phyloP scores from a whole-genome alignment of 2,797 vertebrate species.

The Sebastes trivittatus region DNA sequence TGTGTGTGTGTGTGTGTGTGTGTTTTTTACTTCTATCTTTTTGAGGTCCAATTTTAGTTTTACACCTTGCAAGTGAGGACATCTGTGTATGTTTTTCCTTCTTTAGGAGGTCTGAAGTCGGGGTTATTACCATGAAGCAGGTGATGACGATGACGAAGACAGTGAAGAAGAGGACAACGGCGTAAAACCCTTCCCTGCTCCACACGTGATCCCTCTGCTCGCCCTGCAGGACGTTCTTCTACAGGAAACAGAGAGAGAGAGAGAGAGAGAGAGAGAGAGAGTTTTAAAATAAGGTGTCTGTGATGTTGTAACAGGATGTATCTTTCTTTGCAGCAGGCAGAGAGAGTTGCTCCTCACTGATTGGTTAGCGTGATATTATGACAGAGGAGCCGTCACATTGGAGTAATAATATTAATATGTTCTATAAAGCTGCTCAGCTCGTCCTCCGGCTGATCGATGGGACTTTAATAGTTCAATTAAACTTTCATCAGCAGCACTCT shows the following conservation, averaged over 20 bases:
- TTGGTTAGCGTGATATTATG: background rate
- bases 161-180: conserved; percentile 90
- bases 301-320: background rate
- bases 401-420: conserved; percentile 23
- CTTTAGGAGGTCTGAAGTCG: no score
- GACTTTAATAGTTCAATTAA: conserved; percentile 51
- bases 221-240: conserved; percentile 92
- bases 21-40: no score
- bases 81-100: no score
- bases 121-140: conserved; percentile 84
- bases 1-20: no score
- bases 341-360: background rate
- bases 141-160: conserved; percentile 90
- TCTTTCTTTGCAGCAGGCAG: background rate
- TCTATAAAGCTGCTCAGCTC: conserved; percentile 11
- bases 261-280: no score
- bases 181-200: conserved; percentile 90
- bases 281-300: background rate
- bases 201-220: conserved; percentile 88
- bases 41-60: no score
- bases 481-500: conserved; percentile 39
- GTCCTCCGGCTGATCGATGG: conserved; percentile 42
- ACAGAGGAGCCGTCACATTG: conserved; percentile 10
- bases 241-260: background rate
- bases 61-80: no score